Conservation (phyloP, 2,888 invertebrate species). For the Erebia aethiops region DNA sequence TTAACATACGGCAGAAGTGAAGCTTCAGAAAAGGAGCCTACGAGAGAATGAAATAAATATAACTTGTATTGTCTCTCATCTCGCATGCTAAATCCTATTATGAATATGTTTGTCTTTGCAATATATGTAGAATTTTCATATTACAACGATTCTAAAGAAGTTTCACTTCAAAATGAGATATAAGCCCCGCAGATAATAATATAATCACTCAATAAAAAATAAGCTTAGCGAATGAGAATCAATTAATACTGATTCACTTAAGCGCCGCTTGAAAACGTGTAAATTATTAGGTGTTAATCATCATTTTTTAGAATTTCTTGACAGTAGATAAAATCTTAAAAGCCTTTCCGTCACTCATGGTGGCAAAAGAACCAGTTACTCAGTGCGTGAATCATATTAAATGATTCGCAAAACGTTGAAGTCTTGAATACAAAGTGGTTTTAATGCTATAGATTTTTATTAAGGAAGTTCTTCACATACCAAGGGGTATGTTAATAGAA, state of each 20-base stretch:
- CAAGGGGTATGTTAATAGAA: not conserved
- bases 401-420: conserved; percentile 66
- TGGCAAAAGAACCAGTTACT: conserved; percentile 29
- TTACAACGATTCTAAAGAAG: too few relatives aligned
- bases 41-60: too few relatives aligned
- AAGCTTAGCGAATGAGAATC: too few relatives aligned
- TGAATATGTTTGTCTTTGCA: too few relatives aligned
- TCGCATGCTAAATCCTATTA: too few relatives aligned
- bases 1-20: too few relatives aligned
- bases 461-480: conserved; percentile 11
- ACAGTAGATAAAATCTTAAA: conserved; percentile 41
- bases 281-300: conserved; percentile 25
- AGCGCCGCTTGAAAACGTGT: not conserved
- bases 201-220: too few relatives aligned
- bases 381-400: conserved; percentile 56
- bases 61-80: too few relatives aligned
- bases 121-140: too few relatives aligned
- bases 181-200: too few relatives aligned
- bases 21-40: too few relatives aligned
- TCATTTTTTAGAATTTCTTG: conserved; percentile 24
- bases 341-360: conserved; percentile 32
- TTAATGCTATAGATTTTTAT: conserved; percentile 10
- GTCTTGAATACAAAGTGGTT: conserved; percentile 63
- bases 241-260: conserved; percentile 13
- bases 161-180: too few relatives aligned